Percentiles rank a stretch among this genome's conserved stretches.
Conservation (phyloP, 2,888 invertebrate genomes). For the Synanthedon tipuliformis region DNA sequence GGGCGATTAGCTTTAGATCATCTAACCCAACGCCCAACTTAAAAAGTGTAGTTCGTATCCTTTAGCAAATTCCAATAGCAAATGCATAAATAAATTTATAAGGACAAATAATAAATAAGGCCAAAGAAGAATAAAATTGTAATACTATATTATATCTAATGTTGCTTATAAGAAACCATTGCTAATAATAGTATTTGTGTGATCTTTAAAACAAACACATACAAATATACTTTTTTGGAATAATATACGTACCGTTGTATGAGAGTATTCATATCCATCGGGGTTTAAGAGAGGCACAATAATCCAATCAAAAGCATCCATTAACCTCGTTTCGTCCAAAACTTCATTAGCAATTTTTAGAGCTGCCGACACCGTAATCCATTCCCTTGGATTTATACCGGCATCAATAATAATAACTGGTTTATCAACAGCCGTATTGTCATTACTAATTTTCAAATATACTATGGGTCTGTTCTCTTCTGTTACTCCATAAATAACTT, state of each 20-base stretch:
- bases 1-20: too few species aligned
- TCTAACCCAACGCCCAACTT: too few species aligned
- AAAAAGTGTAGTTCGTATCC: too few species aligned
- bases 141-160: too few species aligned
- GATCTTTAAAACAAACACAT: too few species aligned
- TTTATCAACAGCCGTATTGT: constrained; percentile 26
- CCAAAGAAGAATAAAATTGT: too few species aligned
- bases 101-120: too few species aligned
- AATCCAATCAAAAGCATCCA: constrained; percentile 73
- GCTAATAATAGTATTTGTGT: too few species aligned
- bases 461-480: constrained; percentile 33
- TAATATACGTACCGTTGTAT: constrained; percentile 52
- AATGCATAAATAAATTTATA: too few species aligned
- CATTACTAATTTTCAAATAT: constrained; percentile 59
- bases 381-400: constrained; percentile 76
- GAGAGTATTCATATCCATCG: constrained; percentile 78
- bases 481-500: constrained; percentile 32
- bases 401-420: constrained; percentile 71
- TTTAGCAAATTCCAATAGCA: too few species aligned
- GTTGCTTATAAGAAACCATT: too few species aligned
- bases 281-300: constrained; percentile 79
- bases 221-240: too few species aligned
- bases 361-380: constrained; percentile 77
- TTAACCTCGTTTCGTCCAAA: constrained; percentile 52
- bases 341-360: constrained; percentile 73